Conservation (phyloP, 2,113 vertebrate genomes). For the Apistogramma diplotaenia region DNA sequence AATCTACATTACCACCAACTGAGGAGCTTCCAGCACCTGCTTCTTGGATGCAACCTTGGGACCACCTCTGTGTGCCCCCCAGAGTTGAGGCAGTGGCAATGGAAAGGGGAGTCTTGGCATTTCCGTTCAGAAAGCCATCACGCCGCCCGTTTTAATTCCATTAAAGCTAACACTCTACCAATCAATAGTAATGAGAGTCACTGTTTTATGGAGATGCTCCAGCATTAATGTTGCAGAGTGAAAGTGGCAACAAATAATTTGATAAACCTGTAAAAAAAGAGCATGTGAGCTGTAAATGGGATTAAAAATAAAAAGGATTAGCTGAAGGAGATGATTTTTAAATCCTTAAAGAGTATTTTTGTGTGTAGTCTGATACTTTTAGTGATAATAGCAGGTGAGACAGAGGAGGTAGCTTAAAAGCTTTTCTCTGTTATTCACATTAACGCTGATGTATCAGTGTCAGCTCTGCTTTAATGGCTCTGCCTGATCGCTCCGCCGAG, state of each 20-base stretch:
- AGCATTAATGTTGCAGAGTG: accelerated
- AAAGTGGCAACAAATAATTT: background rate
- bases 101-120: background rate
- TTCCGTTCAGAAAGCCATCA: background rate
- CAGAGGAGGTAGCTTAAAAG: background rate
- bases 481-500: slow-evolving; percentile 16
- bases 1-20: background rate
- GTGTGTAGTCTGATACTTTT: background rate
- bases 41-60: background rate
- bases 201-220: background rate
- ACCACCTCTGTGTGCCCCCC: background rate
- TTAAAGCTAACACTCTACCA: background rate
- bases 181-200: background rate
- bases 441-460: slow-evolving; percentile 10
- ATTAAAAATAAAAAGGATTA: background rate
- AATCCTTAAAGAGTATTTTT: background rate
- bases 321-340: background rate
- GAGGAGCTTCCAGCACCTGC: background rate
- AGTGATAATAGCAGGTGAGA: background rate
- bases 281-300: background rate
- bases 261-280: background rate
- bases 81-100: background rate
- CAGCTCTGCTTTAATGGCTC: background rate
- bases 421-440: slow-evolving; percentile 4
- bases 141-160: background rate